A percentile compares a stretch with the other conserved stretches of the same genome.
Conservation (phyloP, 2,797 vertebrate species). For the Tiaroga cobitis region DNA sequence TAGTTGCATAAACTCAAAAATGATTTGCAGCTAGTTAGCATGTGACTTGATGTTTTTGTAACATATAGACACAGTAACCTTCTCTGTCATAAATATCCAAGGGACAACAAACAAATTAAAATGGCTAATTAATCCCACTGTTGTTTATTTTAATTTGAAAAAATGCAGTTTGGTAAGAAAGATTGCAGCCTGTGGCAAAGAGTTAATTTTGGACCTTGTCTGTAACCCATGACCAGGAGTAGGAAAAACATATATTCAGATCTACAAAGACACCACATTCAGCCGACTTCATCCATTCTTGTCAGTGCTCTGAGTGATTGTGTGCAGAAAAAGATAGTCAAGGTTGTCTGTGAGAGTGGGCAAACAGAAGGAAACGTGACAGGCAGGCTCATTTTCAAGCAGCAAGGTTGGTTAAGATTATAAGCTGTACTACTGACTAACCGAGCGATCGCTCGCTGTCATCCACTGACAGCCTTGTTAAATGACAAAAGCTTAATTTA, state of each 20-base stretch:
- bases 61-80: not conserved
- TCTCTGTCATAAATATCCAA: not conserved
- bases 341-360: slow-evolving; percentile 39
- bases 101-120: not conserved
- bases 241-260: slow-evolving; percentile 19
- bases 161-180: not conserved
- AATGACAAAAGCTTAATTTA: slow-evolving; percentile 43
- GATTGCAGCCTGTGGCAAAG: no score
- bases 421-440: slow-evolving; percentile 27
- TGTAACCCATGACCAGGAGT: not conserved
- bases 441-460: slow-evolving; percentile 6
- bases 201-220: not conserved
- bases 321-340: slow-evolving; percentile 21
- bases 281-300: not conserved
- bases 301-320: slow-evolving; percentile 19
- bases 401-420: slow-evolving; percentile 44
- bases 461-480: slow-evolving; percentile 29
- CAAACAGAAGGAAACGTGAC: slow-evolving; percentile 19
- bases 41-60: not conserved
- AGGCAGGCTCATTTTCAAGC: slow-evolving; percentile 38
- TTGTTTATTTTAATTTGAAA: not conserved
- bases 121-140: not conserved
- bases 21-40: not conserved
- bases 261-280: slow-evolving; percentile 8
- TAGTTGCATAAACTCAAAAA: not conserved